Conservation (phyloP, 2,797 vertebrate genomes). For the Sebastes jordani region DNA sequence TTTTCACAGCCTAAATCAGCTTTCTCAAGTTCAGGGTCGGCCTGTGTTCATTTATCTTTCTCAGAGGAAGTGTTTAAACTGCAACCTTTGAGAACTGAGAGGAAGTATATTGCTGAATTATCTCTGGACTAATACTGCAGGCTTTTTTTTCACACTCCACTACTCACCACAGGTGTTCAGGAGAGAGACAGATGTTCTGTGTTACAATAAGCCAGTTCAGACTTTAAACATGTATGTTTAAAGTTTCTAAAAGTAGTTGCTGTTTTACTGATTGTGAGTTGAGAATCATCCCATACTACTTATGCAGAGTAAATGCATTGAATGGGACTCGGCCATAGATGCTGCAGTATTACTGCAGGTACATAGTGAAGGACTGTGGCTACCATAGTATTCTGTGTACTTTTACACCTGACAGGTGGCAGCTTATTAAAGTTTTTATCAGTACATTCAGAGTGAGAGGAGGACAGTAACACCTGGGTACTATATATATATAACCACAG, state of each 20-base stretch:
- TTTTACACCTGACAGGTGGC: slow-evolving; percentile 5
- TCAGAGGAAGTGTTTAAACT: slow-evolving; percentile 45
- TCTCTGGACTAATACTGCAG: slow-evolving; percentile 10
- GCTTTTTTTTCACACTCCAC: slow-evolving; percentile 10
- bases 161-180: slow-evolving; percentile 48
- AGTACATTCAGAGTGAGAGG: not conserved
- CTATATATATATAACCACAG: not conserved
- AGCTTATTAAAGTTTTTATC: not conserved
- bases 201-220: slow-evolving; percentile 11
- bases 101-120: slow-evolving; percentile 46
- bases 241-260: slow-evolving; percentile 12
- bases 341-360: slow-evolving; percentile 2
- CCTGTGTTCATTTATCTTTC: slow-evolving; percentile 50
- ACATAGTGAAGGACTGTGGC: not conserved
- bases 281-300: not conserved
- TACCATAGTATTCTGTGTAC: not conserved
- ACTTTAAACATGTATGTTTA: slow-evolving; percentile 26
- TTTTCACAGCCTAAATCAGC: slow-evolving; percentile 69
- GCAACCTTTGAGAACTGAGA: slow-evolving; percentile 42
- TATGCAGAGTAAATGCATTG: slow-evolving; percentile 1
- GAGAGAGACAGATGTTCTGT: slow-evolving; percentile 31
- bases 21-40: slow-evolving; percentile 61
- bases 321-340: not conserved
- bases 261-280: not conserved
- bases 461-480: not conserved